These are phyloP conservation scores for Lophotriccus pileatus DNA, from an alignment of 2,797 vertebrate species.

Conservation along the genomic window DNA sequence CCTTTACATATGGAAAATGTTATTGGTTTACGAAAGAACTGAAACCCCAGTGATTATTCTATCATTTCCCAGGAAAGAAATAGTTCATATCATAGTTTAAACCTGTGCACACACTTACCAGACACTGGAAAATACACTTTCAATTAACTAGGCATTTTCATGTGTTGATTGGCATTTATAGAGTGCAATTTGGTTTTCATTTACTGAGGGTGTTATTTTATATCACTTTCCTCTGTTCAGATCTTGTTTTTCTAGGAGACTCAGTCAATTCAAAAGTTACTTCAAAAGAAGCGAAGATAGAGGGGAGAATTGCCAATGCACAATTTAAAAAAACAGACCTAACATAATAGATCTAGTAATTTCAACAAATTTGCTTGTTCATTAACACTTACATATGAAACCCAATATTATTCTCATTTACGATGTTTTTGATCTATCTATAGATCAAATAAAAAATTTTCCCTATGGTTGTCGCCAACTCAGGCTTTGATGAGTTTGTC, in stretches of 20 bases:
- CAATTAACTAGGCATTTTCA: background rate
- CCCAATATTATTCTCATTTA: background rate
- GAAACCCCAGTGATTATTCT: rapidly evolving
- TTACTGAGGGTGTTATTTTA: background rate
- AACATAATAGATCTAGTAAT: background rate
- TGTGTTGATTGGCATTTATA: background rate
- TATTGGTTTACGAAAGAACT: background rate
- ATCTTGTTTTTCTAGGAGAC: background rate
- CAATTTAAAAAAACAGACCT: background rate
- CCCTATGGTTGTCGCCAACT: background rate
- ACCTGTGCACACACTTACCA: background rate
- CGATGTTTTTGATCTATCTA: background rate
- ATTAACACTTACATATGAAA: background rate
- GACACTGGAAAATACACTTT: background rate
- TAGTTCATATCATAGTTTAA: background rate
- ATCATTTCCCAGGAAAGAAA: background rate
- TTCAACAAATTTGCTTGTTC: background rate
- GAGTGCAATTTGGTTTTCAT: background rate
- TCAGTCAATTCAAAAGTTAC: background rate
- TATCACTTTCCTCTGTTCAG: background rate
- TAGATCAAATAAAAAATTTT: background rate
- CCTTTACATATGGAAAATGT: background rate
- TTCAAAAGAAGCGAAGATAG: background rate
- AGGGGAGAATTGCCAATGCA: background rate
- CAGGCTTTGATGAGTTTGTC: background rate